Conservation (phyloP, 2,797 vertebrate genomes). For the Phoebastria nigripes region DNA sequence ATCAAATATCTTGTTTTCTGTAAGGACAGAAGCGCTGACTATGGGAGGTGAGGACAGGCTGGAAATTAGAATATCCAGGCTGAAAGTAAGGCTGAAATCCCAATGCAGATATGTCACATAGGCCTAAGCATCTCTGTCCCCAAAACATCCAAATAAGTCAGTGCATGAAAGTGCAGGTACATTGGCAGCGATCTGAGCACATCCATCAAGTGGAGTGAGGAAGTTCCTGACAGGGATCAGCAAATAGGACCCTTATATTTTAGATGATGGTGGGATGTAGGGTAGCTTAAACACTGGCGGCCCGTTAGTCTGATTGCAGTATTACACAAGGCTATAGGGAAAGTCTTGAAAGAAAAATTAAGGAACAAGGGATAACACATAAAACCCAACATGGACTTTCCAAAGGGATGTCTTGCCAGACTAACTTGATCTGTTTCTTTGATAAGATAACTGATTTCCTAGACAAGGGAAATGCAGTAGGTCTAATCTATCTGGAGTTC, state of each 20-base stretch:
- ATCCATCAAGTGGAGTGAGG: neutral
- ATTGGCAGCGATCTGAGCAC: neutral
- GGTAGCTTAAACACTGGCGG: neutral
- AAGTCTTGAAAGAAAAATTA: neutral
- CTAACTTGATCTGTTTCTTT: neutral
- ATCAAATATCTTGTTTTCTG: neutral
- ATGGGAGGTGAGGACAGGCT: neutral
- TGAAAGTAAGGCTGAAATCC: neutral
- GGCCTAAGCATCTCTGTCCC: neutral
- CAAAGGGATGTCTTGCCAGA: neutral
- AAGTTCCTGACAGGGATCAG: neutral
- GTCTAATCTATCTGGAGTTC: neutral
- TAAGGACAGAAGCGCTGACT: neutral
- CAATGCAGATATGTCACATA: neutral
- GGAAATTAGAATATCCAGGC: neutral
- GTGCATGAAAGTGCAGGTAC: neutral
- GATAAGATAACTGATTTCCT: neutral
- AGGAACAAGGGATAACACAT: neutral
- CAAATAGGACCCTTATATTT: neutral
- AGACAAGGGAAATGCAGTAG: neutral
- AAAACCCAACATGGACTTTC: neutral
- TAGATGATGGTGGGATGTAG: neutral
- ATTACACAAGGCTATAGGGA: neutral
- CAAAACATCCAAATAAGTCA: neutral
- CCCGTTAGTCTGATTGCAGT: rapidly evolving